Conservation (phyloP, 2,113 vertebrate species). For the Pycnonotus jocosus region DNA sequence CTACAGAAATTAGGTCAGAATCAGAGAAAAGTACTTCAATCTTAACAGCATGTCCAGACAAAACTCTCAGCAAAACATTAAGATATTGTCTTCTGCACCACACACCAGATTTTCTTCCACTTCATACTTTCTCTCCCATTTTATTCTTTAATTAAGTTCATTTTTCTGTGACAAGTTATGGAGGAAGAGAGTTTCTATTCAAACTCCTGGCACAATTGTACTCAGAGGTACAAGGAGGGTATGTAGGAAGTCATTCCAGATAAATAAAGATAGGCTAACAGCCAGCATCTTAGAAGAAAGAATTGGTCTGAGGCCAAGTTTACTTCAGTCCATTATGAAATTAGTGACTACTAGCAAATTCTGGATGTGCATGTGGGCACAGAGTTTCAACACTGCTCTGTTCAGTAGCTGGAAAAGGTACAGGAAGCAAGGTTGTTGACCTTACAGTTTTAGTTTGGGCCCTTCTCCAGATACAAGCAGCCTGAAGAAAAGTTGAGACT, state of each 20-base stretch:
- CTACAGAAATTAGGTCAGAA: not conserved
- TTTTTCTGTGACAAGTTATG: not conserved
- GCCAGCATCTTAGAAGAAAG: constrained; percentile 20
- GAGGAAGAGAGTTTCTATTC: not conserved
- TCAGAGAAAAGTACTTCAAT: not conserved
- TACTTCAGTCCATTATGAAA: not conserved
- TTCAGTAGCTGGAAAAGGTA: not conserved
- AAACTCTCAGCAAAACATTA: not conserved
- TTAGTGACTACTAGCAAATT: not conserved
- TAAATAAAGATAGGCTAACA: constrained; percentile 25
- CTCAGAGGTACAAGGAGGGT: not conserved
- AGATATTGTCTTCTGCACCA: not conserved
- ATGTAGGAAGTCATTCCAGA: not conserved
- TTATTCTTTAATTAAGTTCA: constrained; percentile 5
- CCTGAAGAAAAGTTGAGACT: not conserved
- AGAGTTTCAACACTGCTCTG: not conserved
- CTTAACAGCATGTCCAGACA: not conserved
- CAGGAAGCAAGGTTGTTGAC: not conserved
- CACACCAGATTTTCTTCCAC: not conserved
- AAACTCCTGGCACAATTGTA: not conserved
- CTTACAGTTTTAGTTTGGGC: not conserved
- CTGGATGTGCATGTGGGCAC: not conserved
- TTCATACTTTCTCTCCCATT: not conserved
- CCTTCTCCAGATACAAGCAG: not conserved
- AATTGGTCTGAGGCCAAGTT: not conserved